phyloP scores from a whole-genome alignment of 1,140 invertebrate species.

The Pantala flavescens region DNA sequence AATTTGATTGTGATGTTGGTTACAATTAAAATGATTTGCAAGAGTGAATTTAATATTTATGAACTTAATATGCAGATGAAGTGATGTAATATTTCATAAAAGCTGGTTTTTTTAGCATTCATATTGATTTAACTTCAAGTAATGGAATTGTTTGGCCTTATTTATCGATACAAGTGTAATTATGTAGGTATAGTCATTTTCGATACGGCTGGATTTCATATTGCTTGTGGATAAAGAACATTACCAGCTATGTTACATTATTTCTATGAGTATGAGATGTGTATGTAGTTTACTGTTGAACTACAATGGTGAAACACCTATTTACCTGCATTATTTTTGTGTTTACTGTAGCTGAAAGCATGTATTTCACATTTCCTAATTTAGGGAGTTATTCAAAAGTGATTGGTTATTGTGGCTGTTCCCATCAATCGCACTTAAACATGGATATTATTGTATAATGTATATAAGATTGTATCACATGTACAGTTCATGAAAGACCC shows the following conservation, averaged over 20 bases:
- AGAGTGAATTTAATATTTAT: neutral
- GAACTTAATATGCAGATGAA: no score
- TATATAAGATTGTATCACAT: neutral
- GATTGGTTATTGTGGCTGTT: conserved; percentile 1
- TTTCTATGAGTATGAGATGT: neutral
- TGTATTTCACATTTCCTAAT: neutral
- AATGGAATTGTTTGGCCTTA: neutral
- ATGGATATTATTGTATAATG: conserved; percentile 3
- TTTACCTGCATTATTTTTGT: neutral
- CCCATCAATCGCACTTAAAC: neutral
- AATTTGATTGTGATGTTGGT: neutral
- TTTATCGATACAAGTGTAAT: neutral
- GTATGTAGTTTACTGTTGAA: neutral
- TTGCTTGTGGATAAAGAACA: neutral
- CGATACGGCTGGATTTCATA: neutral
- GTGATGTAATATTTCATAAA: neutral
- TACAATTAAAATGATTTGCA: neutral
- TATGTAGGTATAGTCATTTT: neutral
- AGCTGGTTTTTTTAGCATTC: neutral
- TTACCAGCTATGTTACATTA: neutral
- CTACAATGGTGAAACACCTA: neutral
- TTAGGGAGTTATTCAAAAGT: neutral
- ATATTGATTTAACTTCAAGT: neutral
- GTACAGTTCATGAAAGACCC: conserved; percentile 5
- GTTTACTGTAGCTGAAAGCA: neutral